phyloP scores from a whole-genome alignment of 2,797 vertebrate genomes.

The Trichosurus vulpecula region DNA sequence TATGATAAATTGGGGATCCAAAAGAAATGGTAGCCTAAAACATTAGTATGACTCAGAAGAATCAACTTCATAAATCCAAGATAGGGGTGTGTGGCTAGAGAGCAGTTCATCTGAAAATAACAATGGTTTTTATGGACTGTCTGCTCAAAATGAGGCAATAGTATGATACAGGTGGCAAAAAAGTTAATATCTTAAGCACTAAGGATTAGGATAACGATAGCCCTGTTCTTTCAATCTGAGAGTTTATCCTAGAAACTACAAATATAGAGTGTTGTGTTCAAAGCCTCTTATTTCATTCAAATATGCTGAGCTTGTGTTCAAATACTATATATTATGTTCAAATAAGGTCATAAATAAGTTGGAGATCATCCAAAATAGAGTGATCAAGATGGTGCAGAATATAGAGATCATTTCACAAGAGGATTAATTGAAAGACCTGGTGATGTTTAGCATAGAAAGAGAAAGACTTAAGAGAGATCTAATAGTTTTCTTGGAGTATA shows the following conservation, averaged over 20 bases:
- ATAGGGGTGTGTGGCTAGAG: not conserved
- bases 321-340: not conserved
- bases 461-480: not conserved
- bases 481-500: not conserved
- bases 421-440: not conserved
- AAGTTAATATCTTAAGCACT: not conserved
- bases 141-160: not conserved
- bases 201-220: not conserved
- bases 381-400: not conserved
- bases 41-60: not conserved
- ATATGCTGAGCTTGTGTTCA: not conserved
- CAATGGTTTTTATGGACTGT: not conserved
- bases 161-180: not conserved
- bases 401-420: not conserved
- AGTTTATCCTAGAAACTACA: not conserved
- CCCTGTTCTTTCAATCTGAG: not conserved
- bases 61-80: not conserved
- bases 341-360: not conserved
- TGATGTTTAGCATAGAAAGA: not conserved
- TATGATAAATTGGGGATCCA: not conserved
- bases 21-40: not conserved
- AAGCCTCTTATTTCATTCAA: not conserved
- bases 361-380: not conserved
- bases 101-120: not conserved
- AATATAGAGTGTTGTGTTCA: not conserved